A percentile compares a stretch with the other conserved stretches of the same genome.
Conservation (phyloP, 1,140 invertebrate species). For the Gryllus bimaculatus region DNA sequence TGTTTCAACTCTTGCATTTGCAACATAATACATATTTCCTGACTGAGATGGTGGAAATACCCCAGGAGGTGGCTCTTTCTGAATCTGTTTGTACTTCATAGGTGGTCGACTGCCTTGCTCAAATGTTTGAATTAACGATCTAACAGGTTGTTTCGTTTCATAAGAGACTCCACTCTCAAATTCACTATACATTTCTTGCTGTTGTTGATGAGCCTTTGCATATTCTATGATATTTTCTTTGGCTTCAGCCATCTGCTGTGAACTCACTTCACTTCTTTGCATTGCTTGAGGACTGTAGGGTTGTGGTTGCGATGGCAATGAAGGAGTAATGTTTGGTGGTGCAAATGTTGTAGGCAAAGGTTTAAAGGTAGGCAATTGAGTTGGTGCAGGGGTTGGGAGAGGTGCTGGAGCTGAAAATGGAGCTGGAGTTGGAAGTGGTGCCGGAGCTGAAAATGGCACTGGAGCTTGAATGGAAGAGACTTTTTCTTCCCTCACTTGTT, state of each 20-base stretch:
- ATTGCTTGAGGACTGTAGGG: background rate
- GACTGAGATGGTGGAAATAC: background rate
- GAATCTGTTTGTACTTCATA: conserved; percentile 45
- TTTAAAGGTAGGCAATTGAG: background rate
- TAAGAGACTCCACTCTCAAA: background rate
- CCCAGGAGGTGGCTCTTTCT: conserved; percentile 25
- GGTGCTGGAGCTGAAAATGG: background rate
- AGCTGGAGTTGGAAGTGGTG: too few relatives aligned
- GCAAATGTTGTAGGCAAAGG: background rate
- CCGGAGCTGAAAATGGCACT: too few relatives aligned
- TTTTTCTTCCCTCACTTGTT: too few relatives aligned
- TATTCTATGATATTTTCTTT: background rate
- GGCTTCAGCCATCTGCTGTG: background rate
- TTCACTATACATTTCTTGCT: background rate
- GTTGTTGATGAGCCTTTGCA: background rate
- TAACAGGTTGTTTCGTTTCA: conserved; percentile 44
- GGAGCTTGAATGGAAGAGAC: too few relatives aligned
- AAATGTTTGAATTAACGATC: conserved; percentile 51
- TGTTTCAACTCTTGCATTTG: conserved; percentile 20
- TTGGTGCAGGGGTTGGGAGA: background rate
- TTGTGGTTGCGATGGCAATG: too few relatives aligned
- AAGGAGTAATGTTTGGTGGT: too few relatives aligned
- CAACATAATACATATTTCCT: conserved; percentile 18
- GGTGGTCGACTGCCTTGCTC: conserved; percentile 46
- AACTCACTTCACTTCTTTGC: background rate